phyloP scores from a whole-genome alignment of 2,888 invertebrate genomes.

The Drosophila meridiana region DNA sequence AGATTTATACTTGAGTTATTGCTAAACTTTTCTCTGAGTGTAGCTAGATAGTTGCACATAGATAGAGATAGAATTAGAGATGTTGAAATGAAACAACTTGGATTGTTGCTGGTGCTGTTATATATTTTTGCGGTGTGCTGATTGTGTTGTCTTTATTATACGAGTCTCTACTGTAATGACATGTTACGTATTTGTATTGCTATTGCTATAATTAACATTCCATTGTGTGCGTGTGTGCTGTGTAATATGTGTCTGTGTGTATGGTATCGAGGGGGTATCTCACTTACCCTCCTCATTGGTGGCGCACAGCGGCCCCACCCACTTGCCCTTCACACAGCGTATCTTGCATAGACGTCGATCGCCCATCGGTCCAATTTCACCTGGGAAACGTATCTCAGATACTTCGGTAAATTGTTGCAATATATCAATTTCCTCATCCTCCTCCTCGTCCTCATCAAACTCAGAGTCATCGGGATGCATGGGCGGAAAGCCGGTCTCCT shows the following conservation, averaged over 20 bases:
- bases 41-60: conserved; percentile 1
- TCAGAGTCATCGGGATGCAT: conserved; percentile 83
- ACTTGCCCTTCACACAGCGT: conserved; percentile 93
- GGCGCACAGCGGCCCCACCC: conserved; percentile 93
- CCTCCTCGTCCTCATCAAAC: conserved; percentile 83
- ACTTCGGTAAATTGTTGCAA: conserved; percentile 85
- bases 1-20: background rate
- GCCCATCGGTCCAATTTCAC: conserved; percentile 90
- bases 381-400: conserved; percentile 88
- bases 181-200: conserved; percentile 52
- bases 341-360: conserved; percentile 92
- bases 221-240: conserved; percentile 41
- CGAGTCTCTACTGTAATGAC: conserved; percentile 63
- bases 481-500: conserved; percentile 84
- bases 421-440: conserved; percentile 84
- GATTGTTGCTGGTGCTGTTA: conserved; percentile 60
- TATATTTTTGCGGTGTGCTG: conserved; percentile 49
- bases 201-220: conserved; percentile 56
- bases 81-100: conserved; percentile 71
- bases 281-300: conserved; percentile 89
- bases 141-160: conserved; percentile 62
- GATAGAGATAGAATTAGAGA: conserved; percentile 10
- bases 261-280: conserved; percentile 44
- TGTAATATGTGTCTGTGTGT: conserved; percentile 29
- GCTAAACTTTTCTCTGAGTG: conserved; percentile 10